Conservation (phyloP, 2,888 invertebrate genomes). For the Auanema sp. region DNA sequence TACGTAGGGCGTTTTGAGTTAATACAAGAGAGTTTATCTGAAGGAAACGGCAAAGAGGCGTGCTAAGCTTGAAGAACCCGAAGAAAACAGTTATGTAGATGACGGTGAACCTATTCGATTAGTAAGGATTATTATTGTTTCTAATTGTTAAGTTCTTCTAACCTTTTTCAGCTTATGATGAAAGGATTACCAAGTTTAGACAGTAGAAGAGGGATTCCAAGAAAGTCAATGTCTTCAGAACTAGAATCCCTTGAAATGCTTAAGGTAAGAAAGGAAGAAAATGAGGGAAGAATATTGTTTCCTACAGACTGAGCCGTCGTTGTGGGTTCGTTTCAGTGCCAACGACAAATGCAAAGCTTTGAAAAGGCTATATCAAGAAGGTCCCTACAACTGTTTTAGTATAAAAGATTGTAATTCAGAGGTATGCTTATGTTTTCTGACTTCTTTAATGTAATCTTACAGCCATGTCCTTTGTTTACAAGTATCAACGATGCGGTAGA, state of each 20-base stretch:
- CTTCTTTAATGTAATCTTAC: background rate
- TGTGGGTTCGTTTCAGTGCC: constrained; percentile 3
- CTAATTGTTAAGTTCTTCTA: background rate
- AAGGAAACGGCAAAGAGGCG: too few species aligned
- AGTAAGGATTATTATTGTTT: too few species aligned
- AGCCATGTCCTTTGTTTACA: constrained; percentile 6
- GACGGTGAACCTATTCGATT: too few species aligned
- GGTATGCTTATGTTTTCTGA: background rate
- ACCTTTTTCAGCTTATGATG: background rate
- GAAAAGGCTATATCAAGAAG: constrained; percentile 4
- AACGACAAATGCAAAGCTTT: constrained; percentile 5
- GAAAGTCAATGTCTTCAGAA: too few species aligned
- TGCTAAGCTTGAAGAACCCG: too few species aligned
- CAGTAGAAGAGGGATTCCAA: too few species aligned
- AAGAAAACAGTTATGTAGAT: too few species aligned
- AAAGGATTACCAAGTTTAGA: too few species aligned
- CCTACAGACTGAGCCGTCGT: constrained; percentile 15
- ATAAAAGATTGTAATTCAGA: background rate
- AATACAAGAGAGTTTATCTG: too few species aligned
- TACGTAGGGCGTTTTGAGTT: too few species aligned
- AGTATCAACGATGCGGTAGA: constrained; percentile 8
- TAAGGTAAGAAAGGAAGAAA: too few species aligned
- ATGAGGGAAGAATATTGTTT: background rate
- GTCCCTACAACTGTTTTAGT: constrained; percentile 16
- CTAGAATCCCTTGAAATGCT: too few species aligned